Base-by-base conservation (phyloP, 1,140 invertebrate species). In the Helicoverpa armigera region DNA sequence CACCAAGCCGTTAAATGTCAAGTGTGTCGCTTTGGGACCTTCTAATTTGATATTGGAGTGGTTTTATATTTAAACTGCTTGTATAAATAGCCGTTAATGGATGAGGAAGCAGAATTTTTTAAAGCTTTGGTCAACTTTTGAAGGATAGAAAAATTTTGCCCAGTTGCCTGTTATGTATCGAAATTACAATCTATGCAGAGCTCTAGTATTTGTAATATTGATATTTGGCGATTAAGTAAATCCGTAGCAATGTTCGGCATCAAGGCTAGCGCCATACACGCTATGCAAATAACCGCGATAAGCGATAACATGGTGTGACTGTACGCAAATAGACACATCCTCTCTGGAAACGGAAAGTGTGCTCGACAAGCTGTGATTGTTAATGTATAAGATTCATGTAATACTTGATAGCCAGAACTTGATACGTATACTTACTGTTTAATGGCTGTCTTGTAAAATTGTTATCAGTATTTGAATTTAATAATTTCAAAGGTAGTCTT, bases 311-410 rank as follows among this genome's bases (percentile, higher is more conserved):
- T 58, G n/a, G 29, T 18, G 31, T 73, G 53, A 53, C 65, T 54
- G 74, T 78, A 31, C 58, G 83, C 80, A 83, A 83, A 85, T 80
- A 85, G 51, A 53, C 82, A 63, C 80, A 83, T 85, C 80, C 83
- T 87, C 70, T 75, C 79, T 69, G 75, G 79, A 63, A 83, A 74
- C 82, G 79, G 82, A 83, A 79, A 79, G 82, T 83, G 72, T 61
- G 50, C 61, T 43, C n/a, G 53, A 73, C 70, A 56, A 35, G 43
- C n/a, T 50, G 11, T 10, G 51, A 73, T 54, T 73, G 23, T 58
- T 13, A 1, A 54, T 16, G 4, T 23, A 23, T 23, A 23, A 23
- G 3, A 7, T 18, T 14, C 16, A n/a, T 56, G 54, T 16, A 56
- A 7, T 56, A 16, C 23, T 18, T 29, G 23, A 10, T 10, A 29